phyloP scores from a whole-genome alignment of 2,113 vertebrate species.

The Lampris megalopsis region DNA sequence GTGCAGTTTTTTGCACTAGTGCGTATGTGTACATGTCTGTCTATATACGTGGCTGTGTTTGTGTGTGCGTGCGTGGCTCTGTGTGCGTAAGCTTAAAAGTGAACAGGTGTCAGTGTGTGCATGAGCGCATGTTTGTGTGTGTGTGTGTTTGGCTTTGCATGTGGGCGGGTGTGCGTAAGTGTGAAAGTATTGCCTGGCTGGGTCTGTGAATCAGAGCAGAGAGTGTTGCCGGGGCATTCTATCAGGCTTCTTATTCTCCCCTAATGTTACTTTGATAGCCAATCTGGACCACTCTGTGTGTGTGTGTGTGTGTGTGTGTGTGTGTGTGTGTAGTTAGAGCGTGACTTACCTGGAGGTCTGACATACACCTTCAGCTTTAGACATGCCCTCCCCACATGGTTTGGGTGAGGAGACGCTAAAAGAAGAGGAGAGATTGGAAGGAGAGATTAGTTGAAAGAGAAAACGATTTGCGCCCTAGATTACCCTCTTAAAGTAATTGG shows the following conservation, averaged over 20 bases:
- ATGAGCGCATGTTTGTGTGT: neutral
- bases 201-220: slow-evolving; percentile 74
- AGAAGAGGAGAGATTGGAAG: slow-evolving; percentile 56
- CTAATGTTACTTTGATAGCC: slow-evolving; percentile 74
- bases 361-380: slow-evolving; percentile 95
- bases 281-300: slow-evolving; percentile 65
- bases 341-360: slow-evolving; percentile 86
- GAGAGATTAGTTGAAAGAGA: slow-evolving; percentile 45
- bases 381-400: slow-evolving; percentile 89
- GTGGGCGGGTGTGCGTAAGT: slow-evolving; percentile 52
- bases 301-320: slow-evolving; percentile 30
- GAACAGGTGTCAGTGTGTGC: neutral
- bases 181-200: slow-evolving; percentile 70
- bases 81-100: slow-evolving; percentile 1
- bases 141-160: neutral
- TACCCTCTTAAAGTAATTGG: slow-evolving; percentile 27
- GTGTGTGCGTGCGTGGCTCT: neutral
- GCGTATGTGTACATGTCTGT: neutral
- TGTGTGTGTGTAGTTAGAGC: slow-evolving; percentile 52
- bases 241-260: slow-evolving; percentile 70
- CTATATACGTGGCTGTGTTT: neutral
- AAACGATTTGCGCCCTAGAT: slow-evolving; percentile 41
- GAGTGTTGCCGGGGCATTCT: slow-evolving; percentile 66
- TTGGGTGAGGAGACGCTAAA: slow-evolving; percentile 89
- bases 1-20: slow-evolving; percentile 59